Evolutionary conservation across 37 sponge, comb jelly and placozoan species (phyloP), one percentile per base, ranked within the genome.

Genomic region (Beroe ovata): DNA sequence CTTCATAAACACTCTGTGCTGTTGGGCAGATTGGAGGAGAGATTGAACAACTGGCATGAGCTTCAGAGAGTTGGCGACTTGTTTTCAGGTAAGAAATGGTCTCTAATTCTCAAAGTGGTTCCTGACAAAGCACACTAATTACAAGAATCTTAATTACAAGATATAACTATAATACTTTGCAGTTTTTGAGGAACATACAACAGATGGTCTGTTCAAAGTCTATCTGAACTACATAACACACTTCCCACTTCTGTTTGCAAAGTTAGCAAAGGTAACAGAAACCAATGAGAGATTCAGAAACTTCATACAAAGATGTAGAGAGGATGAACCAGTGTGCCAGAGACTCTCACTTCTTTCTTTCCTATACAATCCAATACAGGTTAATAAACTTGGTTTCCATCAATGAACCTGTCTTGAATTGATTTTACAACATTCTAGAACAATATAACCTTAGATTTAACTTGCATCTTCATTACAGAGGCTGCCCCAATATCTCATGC

Each of bases 331-430:
- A 40, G 84, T 54, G 14, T 77, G 84, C 28, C 84, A 77, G 84
- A 11, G 84, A 23, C 84, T 77, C 3, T 77, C 84, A 1, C 84
- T 77, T 3, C 54, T 77, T 0, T 77, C 84, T 4, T 36, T 77
- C 28, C 84, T 77, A 21, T 77, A 77, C 84, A 77, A 77, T 23
- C 84, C 84, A 14, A 77, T 77, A 39, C 84, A 77, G 84, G 84
- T 77, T 42, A 26, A 62, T n/a, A n/a, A n/a, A n/a, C n/a, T n/a
- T n/a, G n/a, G 63, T 62, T 62, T 62, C 29, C 8, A n/a, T 62
- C 63, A 4, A 28, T 62, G 28, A 28, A 25, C 20, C 29, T 62
- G 21, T 16, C 63, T 16, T 20, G 54, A 47, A 47, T 47, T 16
- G 54, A 47, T 47, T 16, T 16, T 47, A 47, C 11, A 11, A 11